phyloP scores from a whole-genome alignment of 2,113 vertebrate species.

The Melospiza melodia region DNA sequence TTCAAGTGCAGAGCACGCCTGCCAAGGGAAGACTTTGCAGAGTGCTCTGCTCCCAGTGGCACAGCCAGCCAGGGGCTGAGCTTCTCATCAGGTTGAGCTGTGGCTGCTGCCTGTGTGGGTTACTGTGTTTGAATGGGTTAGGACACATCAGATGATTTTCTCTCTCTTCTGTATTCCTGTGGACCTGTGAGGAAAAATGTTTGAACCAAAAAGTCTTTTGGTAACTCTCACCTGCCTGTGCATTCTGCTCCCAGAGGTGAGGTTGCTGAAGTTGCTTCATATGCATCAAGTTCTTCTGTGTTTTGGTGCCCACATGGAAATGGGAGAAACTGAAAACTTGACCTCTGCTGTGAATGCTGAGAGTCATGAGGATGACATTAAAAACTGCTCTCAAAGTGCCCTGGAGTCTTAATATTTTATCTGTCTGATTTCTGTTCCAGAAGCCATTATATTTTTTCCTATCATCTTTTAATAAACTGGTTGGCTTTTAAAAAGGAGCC shows the following conservation, averaged over 20 bases:
- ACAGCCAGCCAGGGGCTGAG: background rate
- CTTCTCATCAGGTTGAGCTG: background rate
- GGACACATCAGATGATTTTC: background rate
- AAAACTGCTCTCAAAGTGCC: background rate
- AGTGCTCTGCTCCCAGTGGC: background rate
- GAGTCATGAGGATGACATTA: background rate
- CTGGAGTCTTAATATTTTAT: background rate
- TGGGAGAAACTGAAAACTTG: background rate
- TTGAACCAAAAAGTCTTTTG: background rate
- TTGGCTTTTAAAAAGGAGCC: background rate
- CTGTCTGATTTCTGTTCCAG: background rate
- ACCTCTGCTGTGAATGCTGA: background rate
- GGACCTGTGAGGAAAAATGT: background rate
- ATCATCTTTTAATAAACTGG: background rate
- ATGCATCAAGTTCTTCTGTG: background rate
- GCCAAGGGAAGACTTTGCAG: background rate
- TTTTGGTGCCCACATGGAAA: background rate
- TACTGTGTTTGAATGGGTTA: background rate
- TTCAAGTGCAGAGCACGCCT: background rate
- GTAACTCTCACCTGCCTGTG: background rate
- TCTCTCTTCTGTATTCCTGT: background rate
- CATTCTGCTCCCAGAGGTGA: background rate
- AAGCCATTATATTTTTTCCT: background rate
- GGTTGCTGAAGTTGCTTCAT: background rate
- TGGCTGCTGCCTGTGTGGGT: fast-evolving